These are phyloP conservation scores for Plagodis dolabraria DNA, from an alignment of 2,888 invertebrate species.

Conservation along the genomic window DNA sequence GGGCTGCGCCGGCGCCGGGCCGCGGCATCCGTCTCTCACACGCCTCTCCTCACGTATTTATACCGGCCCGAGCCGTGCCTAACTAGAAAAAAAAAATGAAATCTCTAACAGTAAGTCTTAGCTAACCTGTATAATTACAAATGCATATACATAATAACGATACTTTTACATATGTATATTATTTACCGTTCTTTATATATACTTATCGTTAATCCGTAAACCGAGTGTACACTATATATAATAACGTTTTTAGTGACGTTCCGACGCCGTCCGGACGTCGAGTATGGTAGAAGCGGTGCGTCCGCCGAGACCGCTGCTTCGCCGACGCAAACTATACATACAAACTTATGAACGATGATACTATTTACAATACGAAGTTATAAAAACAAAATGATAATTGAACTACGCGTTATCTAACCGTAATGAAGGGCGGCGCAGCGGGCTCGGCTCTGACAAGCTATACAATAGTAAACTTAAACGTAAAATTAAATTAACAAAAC, in stretches of 20 bases:
- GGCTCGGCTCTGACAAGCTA: constrained; percentile 17
- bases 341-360: constrained; percentile 18
- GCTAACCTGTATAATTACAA: constrained; percentile 81
- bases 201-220: constrained; percentile 33
- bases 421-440: constrained; percentile 18
- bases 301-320: constrained; percentile 14
- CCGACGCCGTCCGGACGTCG: constrained; percentile 9
- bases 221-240: constrained; percentile 55
- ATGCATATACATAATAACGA: constrained; percentile 80
- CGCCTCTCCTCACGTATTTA: constrained; percentile 24
- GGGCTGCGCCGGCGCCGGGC: constrained; percentile 27
- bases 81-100: constrained; percentile 63
- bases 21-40: constrained; percentile 29
- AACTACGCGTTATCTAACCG: constrained; percentile 34
- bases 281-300: constrained; percentile 16
- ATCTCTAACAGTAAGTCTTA: constrained; percentile 74
- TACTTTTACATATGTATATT: constrained; percentile 80
- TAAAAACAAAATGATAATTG: constrained; percentile 32
- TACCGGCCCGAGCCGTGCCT: constrained; percentile 46
- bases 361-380: constrained; percentile 36
- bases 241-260: constrained; percentile 35
- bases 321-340: constrained; percentile 31
- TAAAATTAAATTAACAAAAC: constrained; percentile 19
- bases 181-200: constrained; percentile 37
- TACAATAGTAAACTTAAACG: constrained; percentile 26